A percentile compares a stretch with the other conserved stretches of the same genome.
These are phyloP conservation scores for Biston betularia DNA, from an alignment of 2,888 invertebrate genomes.

Conservation along the genomic window DNA sequence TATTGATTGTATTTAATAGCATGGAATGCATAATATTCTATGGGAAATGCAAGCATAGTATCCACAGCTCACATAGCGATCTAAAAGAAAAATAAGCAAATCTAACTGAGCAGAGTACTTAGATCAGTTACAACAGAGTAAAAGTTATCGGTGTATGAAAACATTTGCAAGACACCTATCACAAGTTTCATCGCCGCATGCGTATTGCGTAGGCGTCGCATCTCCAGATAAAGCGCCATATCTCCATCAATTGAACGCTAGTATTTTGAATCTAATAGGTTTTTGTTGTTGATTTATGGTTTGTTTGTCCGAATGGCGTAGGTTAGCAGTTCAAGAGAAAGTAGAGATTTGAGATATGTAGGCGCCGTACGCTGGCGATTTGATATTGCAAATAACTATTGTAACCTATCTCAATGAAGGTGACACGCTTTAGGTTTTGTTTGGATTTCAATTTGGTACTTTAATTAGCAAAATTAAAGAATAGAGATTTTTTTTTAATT, in stretches of 20 bases:
- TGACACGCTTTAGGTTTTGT: constrained; percentile 1
- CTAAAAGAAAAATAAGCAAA: no score
- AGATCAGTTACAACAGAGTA: no score
- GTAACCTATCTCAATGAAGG: constrained; percentile 28
- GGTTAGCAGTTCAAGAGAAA: constrained; percentile 57
- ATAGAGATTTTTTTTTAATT: no score
- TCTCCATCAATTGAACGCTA: constrained; percentile 60
- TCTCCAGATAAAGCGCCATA: constrained; percentile 54
- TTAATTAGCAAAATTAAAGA: no score
- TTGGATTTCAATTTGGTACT: neutral
- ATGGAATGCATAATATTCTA: constrained; percentile 8
- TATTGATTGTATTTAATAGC: constrained; percentile 28
- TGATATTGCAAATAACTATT: constrained; percentile 40
- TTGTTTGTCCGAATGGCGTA: constrained; percentile 61
- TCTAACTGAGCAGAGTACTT: no score
- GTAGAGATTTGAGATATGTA: constrained; percentile 51
- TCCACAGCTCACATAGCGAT: no score
- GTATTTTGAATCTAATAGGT: constrained; percentile 64
- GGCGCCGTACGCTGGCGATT: constrained; percentile 50
- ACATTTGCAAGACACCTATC: constrained; percentile 56
- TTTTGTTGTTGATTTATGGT: constrained; percentile 63
- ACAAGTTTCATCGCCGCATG: constrained; percentile 46
- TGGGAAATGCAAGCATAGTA: no score
- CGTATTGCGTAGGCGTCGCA: constrained; percentile 62
- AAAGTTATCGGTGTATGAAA: constrained; percentile 27